phyloP scores from a whole-genome alignment of 1,140 invertebrate genomes.

The Drosophila lacertosa region DNA sequence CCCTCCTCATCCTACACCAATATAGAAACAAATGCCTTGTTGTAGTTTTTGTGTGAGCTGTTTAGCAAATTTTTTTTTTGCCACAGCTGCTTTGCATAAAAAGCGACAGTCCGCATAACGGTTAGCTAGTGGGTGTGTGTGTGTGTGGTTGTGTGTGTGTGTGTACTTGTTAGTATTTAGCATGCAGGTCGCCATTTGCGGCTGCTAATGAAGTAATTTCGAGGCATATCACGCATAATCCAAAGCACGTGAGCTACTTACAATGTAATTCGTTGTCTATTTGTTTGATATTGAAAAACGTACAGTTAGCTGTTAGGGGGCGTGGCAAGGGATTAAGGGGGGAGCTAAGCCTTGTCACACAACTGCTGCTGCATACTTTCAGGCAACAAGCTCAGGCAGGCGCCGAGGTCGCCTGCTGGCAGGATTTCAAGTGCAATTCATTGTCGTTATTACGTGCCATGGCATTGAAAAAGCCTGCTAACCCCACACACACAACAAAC shows the following conservation, averaged over 20 bases:
- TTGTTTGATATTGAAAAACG: conserved; percentile 81
- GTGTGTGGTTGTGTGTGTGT: conserved; percentile 19
- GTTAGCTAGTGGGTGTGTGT: conserved; percentile 21
- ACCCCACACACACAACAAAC: neutral
- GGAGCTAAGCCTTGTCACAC: conserved; percentile 38
- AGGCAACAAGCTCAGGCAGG: conserved; percentile 27
- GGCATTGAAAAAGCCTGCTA: conserved; percentile 64
- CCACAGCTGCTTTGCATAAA: conserved; percentile 73
- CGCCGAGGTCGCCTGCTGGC: conserved; percentile 46
- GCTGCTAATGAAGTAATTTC: conserved; percentile 82
- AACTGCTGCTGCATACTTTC: conserved; percentile 61
- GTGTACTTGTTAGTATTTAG: conserved; percentile 60
- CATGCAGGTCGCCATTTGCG: conserved; percentile 75
- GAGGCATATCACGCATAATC: conserved; percentile 82
- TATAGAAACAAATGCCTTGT: conserved; percentile 23
- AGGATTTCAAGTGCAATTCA: conserved; percentile 74
- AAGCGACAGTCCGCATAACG: conserved; percentile 53
- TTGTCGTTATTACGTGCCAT: conserved; percentile 77
- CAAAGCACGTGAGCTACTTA: conserved; percentile 81
- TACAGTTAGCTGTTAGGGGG: conserved; percentile 12
- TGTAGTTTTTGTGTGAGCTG: conserved; percentile 51
- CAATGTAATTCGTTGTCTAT: conserved; percentile 83
- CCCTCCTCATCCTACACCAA: neutral
- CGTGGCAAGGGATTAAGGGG: conserved; percentile 1
- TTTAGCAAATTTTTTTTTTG: conserved; percentile 42